A percentile compares a stretch with the other conserved stretches of the same genome.
phyloP scores from a whole-genome alignment of 1,140 invertebrate genomes.

The Octopus bimaculoides region DNA sequence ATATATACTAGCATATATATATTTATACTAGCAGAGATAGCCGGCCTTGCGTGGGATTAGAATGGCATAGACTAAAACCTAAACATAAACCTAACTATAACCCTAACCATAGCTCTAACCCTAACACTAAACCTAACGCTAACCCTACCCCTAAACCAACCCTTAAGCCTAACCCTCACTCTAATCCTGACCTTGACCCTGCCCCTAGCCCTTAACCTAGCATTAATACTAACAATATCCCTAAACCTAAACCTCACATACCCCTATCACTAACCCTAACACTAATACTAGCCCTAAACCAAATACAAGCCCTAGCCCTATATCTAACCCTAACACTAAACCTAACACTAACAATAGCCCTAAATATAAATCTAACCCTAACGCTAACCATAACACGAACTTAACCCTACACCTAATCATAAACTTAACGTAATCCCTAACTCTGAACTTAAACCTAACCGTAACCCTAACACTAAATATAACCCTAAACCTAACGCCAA shows the following conservation, averaged over 20 bases:
- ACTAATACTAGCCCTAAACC: background rate
- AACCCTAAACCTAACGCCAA: background rate
- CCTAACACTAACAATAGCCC: slow-evolving; percentile 4
- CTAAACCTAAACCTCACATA: slow-evolving; percentile 11
- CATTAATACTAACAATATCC: background rate
- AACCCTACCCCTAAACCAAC: slow-evolving; percentile 1
- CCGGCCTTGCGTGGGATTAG: no score
- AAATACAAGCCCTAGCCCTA: slow-evolving; percentile 6
- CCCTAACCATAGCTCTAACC: slow-evolving; percentile 4
- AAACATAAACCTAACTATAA: background rate
- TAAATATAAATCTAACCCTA: background rate
- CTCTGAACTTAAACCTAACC: background rate
- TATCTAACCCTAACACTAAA: slow-evolving; percentile 12
- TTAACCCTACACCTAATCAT: background rate
- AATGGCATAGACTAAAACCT: background rate
- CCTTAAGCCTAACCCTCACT: slow-evolving; percentile 2
- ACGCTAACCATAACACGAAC: background rate
- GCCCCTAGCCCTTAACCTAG: background rate
- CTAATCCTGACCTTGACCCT: slow-evolving; percentile 10
- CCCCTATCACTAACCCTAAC: slow-evolving; percentile 7
- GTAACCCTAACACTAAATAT: background rate
- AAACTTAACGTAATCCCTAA: background rate
- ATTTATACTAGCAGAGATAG: no score
- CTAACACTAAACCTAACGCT: slow-evolving; percentile 7
- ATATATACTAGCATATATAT: no score